Evolutionary conservation across 2,113 vertebrate genomes (phyloP).

Genomic region (Alouatta palliata): DNA sequence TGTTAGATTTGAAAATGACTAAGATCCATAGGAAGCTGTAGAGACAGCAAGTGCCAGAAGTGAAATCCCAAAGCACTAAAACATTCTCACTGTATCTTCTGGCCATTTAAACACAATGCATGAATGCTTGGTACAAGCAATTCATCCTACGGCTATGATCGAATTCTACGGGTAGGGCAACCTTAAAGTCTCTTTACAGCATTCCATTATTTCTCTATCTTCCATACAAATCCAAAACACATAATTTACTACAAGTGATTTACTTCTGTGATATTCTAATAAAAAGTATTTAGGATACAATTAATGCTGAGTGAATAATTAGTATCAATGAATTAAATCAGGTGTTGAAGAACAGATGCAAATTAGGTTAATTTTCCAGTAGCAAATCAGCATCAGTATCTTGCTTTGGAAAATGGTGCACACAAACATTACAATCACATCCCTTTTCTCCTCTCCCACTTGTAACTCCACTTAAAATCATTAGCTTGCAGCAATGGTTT

Average conservation of each 20-base stretch:
- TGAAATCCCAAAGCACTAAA: background rate
- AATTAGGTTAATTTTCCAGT: background rate
- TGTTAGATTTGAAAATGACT: background rate
- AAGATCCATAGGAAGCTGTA: background rate
- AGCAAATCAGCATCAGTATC: constrained; percentile 28
- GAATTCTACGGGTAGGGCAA: background rate
- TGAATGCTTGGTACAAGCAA: background rate
- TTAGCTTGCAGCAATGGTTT: constrained; percentile 64
- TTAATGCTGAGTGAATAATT: background rate
- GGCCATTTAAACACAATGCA: background rate
- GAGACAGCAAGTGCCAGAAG: background rate
- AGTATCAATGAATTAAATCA: background rate
- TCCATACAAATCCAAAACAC: background rate
- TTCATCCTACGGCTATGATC: background rate
- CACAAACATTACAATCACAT: background rate
- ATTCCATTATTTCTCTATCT: background rate
- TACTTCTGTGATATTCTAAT: background rate
- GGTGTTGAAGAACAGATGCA: background rate
- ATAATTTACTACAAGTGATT: background rate
- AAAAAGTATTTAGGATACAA: constrained; percentile 10
- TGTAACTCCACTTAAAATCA: constrained; percentile 34
- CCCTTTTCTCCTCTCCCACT: background rate
- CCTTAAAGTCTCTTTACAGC: background rate
- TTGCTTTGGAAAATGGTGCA: constrained; percentile 53
- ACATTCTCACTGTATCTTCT: background rate